These are phyloP conservation scores for Kryptolebias ocellatus DNA, from an alignment of 2,797 vertebrate species.

Conservation along the genomic window DNA sequence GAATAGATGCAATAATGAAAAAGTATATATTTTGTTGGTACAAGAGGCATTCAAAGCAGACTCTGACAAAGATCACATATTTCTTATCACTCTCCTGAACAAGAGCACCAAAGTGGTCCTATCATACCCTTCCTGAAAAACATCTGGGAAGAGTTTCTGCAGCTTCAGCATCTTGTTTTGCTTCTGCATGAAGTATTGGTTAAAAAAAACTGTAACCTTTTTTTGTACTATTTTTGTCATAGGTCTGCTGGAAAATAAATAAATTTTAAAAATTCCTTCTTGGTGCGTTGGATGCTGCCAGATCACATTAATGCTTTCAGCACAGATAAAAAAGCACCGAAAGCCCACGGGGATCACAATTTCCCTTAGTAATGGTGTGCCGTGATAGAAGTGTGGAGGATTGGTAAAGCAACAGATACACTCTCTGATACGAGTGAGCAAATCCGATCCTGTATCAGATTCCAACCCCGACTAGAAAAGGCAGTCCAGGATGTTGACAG, in stretches of 20 bases:
- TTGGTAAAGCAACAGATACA: constrained; percentile 12
- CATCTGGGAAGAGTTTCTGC: constrained; percentile 65
- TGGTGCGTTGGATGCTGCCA: constrained; percentile 32
- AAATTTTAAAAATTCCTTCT: constrained; percentile 35
- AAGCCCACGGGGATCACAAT: constrained; percentile 4
- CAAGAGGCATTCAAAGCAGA: no score
- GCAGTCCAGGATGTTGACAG: constrained; percentile 6
- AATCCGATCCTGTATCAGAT: constrained; percentile 1
- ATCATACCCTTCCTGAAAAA: constrained; percentile 31
- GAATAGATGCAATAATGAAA: no score
- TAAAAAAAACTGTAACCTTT: constrained; percentile 1
- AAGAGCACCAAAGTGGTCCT: constrained; percentile 13
- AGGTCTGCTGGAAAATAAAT: background rate
- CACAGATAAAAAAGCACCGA: constrained; percentile 27
- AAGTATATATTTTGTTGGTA: no score
- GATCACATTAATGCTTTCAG: constrained; percentile 40
- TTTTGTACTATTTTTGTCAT: constrained; percentile 63
- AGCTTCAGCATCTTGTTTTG: constrained; percentile 65
- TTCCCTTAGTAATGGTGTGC: constrained; percentile 6
- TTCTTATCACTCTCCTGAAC: constrained; percentile 9
- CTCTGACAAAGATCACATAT: constrained; percentile 24
- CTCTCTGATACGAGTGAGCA: constrained; percentile 14
- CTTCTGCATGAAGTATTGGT: constrained; percentile 37
- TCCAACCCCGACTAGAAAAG: constrained; percentile 10
- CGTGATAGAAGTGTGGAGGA: constrained; percentile 5